A percentile compares a stretch with the other conserved stretches of the same genome.
phyloP scores from a whole-genome alignment of 1,140 invertebrate genomes.

The Drosophila nigrodunni region DNA sequence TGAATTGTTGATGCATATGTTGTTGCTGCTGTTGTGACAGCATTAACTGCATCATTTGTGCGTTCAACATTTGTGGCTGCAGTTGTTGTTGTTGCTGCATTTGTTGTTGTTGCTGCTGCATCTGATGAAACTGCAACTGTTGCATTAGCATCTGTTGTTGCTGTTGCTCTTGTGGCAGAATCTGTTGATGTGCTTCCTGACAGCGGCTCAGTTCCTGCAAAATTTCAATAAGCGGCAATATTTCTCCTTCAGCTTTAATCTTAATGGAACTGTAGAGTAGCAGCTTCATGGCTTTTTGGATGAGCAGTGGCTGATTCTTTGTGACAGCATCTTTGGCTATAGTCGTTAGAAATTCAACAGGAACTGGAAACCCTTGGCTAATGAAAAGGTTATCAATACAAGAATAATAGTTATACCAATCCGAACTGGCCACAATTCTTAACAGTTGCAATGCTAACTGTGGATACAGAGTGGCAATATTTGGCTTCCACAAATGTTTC shows the following conservation, averaged over 20 bases:
- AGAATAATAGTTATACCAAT: conserved; percentile 52
- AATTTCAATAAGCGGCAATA: conserved; percentile 4
- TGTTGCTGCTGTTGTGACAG: background rate
- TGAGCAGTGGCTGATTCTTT: background rate
- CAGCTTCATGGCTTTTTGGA: conserved; percentile 1
- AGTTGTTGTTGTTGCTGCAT: background rate
- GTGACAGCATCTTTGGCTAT: conserved; percentile 8
- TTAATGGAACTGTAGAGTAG: conserved; percentile 4
- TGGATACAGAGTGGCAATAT: background rate
- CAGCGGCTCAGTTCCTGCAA: background rate
- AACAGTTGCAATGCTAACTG: conserved; percentile 20
- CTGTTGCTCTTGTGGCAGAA: background rate
- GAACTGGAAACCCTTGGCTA: conserved; percentile 25
- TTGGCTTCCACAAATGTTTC: conserved; percentile 50
- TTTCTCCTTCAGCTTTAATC: background rate
- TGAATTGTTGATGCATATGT: background rate
- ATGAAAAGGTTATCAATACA: conserved; percentile 22
- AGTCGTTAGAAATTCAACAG: conserved; percentile 7
- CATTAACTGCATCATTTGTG: background rate
- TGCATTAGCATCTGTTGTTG: background rate
- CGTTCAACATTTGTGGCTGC: background rate
- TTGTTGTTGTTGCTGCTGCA: background rate
- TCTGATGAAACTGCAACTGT: background rate
- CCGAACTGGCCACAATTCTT: conserved; percentile 10
- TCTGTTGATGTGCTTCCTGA: background rate